Evolutionary conservation across 2,797 vertebrate genomes (phyloP).

Genomic region (Eidolon dupreanum): DNA sequence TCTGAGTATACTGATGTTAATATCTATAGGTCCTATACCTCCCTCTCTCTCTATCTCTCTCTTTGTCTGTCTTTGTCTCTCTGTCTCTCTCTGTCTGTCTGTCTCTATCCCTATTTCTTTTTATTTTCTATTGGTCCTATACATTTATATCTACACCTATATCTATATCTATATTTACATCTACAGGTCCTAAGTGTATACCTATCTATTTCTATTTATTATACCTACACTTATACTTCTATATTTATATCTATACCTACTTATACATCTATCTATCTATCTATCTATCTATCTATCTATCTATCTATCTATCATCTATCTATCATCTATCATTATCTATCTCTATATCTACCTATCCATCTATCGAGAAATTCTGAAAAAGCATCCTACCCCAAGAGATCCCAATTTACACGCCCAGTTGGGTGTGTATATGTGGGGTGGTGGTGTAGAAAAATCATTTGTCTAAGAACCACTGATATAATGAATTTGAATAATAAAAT

Average conservation of each 20-base stretch:
- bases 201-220: not conserved
- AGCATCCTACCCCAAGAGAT: not conserved
- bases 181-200: not conserved
- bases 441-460: not conserved
- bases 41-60: not conserved
- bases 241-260: not conserved
- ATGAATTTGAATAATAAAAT: conserved; percentile 12
- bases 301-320: not conserved
- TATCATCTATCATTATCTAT: no score
- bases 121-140: not conserved
- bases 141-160: not conserved
- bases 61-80: no score
- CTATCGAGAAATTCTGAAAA: not conserved
- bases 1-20: not conserved
- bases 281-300: not conserved
- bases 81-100: not conserved
- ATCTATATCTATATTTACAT: not conserved
- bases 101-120: not conserved
- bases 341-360: not conserved
- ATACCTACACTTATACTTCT: not conserved
- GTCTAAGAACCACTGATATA: not conserved
- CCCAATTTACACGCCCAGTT: not conserved
- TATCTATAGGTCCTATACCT: not conserved
- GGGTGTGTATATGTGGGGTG: not conserved
- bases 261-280: not conserved